Evolutionary conservation across 1,140 invertebrate genomes (phyloP).

Genomic region (Anoplolepis gracilipes): DNA sequence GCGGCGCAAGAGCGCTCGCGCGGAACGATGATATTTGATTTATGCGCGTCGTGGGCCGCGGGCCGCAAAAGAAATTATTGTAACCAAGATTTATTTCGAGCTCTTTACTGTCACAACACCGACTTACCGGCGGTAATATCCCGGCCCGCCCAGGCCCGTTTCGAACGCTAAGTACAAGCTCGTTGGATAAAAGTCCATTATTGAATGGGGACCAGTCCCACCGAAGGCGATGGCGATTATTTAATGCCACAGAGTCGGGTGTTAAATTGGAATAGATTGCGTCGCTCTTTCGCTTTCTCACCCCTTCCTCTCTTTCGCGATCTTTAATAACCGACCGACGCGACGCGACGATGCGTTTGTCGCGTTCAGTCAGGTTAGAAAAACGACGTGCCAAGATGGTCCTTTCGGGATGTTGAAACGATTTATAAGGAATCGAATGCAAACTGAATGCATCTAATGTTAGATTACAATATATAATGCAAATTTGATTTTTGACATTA

Average conservation of each 20-base stretch:
- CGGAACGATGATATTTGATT: slow-evolving; percentile 80
- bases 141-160: slow-evolving; percentile 64
- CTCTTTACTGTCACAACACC: slow-evolving; percentile 84
- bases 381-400: background rate
- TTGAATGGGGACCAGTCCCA: slow-evolving; percentile 82
- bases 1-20: slow-evolving; percentile 58
- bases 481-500: background rate
- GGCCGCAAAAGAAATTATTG: slow-evolving; percentile 82
- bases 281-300: slow-evolving; percentile 53
- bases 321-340: slow-evolving; percentile 49
- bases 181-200: slow-evolving; percentile 83
- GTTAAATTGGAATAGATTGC: slow-evolving; percentile 83
- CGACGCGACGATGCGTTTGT: slow-evolving; percentile 32
- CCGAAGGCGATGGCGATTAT: slow-evolving; percentile 81
- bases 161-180: slow-evolving; percentile 75
- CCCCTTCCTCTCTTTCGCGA: slow-evolving; percentile 44
- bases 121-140: slow-evolving; percentile 77
- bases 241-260: slow-evolving; percentile 81
- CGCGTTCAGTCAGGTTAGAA: background rate
- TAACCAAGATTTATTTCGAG: slow-evolving; percentile 84
- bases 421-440: slow-evolving; percentile 28
- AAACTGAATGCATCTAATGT: background rate
- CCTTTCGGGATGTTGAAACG: background rate
- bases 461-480: background rate
- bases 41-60: slow-evolving; percentile 79